Base-by-base conservation (phyloP, 2,888 invertebrate species). In the Digitonthophagus gazella region DNA sequence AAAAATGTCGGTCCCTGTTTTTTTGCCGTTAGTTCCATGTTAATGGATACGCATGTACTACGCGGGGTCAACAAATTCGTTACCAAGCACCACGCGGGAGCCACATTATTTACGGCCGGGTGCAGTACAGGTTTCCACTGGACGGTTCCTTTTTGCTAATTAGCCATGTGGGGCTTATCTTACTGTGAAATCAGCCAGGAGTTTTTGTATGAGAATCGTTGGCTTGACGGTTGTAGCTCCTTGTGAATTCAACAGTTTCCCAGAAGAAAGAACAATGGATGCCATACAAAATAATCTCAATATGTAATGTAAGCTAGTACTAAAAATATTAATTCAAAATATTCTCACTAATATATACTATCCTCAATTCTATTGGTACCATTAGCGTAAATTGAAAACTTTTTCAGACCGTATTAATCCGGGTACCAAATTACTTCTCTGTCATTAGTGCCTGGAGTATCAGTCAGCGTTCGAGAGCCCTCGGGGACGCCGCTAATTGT, bases 381-480 rank as follows among this genome's bases (percentile, higher is more conserved):
- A 70, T 73, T 71, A 73, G 67, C 70, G 71, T 68, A 73, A 74
- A 74, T 74, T 73, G 74, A 74, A 74, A 78, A 78, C 76, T 78
- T 79, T 77, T 76, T 76, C 72, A 71, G 68, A 72, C 71, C 74
- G 76, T 78, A 78, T 78, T 78, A 78, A 78, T 78, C 75, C 76
- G 72, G 74, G 74, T 75, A 75, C 76, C 76, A 77, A 79, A 78
- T 79, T 78, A 77, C 77, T 79, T 78, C 76, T 76, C 75, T 77
- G 76, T 78, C 79, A 79, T 78, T 78, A 78, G 77, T 75, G 76
- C 75, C 75, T 75, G 74, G 73, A 77, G 76, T 77, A 74, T 74
- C 73, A 73, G 74, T 72, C 73, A 71, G 73, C 72, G 70, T 72
- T 74, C 71, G 72, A 71, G 64, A 57, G 22, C 18, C 18, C 58